Evolutionary conservation across 2,888 invertebrate genomes (phyloP).

Genomic region (Sicus ferrugineus): DNA sequence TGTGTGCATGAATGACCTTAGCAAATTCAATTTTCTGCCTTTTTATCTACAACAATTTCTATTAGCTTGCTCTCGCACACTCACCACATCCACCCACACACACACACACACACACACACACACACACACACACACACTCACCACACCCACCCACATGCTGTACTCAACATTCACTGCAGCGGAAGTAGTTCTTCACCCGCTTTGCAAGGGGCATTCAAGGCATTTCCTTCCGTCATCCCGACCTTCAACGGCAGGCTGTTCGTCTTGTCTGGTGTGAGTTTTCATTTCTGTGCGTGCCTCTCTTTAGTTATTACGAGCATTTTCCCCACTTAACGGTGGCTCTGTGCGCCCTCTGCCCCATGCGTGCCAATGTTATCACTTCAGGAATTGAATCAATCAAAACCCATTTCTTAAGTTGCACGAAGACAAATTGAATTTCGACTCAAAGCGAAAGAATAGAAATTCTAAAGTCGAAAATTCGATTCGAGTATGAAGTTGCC

Average conservation of each 20-base stretch:
- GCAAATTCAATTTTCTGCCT: constrained; percentile 61
- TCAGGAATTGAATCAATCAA: constrained; percentile 60
- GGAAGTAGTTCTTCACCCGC: constrained; percentile 36
- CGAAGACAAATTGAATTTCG: constrained; percentile 55
- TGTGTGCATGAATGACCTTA: constrained; percentile 60
- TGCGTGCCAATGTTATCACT: constrained; percentile 49
- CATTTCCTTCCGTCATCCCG: not conserved
- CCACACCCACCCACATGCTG: not conserved
- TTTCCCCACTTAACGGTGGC: not conserved
- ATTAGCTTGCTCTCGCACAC: constrained; percentile 51
- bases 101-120: too few relatives aligned
- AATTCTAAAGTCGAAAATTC: constrained; percentile 13
- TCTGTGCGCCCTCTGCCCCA: not conserved
- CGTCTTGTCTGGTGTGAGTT: not conserved
- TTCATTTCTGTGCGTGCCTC: not conserved
- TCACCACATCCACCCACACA: too few relatives aligned
- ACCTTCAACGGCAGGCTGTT: not conserved
- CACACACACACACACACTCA: too few relatives aligned
- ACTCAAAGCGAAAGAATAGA: not conserved
- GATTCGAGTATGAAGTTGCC: constrained; percentile 12
- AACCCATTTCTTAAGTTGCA: constrained; percentile 54
- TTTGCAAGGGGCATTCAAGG: constrained; percentile 14
- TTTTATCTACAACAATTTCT: constrained; percentile 60
- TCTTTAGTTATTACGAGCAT: constrained; percentile 3
- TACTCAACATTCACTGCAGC: constrained; percentile 23